Percentiles rank a stretch among this genome's conserved stretches.
Evolutionary conservation across 1,140 invertebrate genomes (phyloP).

Genomic region (Diorhabda sublineata): DNA sequence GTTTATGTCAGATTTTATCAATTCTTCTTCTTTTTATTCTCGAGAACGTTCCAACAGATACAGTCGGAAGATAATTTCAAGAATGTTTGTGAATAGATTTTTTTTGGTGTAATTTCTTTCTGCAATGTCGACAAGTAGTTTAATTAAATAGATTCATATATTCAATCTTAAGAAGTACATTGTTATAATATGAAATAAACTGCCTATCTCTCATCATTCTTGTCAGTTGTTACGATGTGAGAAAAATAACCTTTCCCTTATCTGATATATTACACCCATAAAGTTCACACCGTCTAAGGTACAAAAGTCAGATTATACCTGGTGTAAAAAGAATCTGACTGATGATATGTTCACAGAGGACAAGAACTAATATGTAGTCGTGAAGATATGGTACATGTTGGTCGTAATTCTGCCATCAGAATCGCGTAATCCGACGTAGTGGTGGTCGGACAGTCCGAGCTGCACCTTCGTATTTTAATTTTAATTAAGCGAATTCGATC

Average conservation of each 20-base stretch:
- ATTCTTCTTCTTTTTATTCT: not conserved
- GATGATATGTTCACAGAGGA: conserved; percentile 20
- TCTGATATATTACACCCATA: not conserved
- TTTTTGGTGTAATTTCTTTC: conserved; percentile 6
- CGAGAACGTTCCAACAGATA: conserved; percentile 6
- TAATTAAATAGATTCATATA: conserved; percentile 6
- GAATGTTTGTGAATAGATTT: conserved; percentile 6
- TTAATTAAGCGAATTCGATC: conserved; percentile 38
- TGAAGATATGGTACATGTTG: conserved; percentile 35
- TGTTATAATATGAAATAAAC: too few species aligned
- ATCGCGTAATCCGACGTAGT: conserved; percentile 1
- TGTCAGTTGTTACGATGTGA: too few species aligned
- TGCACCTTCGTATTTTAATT: conserved; percentile 36
- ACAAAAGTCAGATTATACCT: conserved; percentile 1
- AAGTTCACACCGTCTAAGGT: conserved; percentile 8
- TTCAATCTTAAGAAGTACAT: too few species aligned
- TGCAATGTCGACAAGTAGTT: not conserved
- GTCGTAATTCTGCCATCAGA: conserved; percentile 28
- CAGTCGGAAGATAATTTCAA: conserved; percentile 1
- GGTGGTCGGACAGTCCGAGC: not conserved
- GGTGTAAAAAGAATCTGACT: conserved; percentile 14
- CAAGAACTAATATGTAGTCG: conserved; percentile 34
- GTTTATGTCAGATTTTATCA: conserved; percentile 5
- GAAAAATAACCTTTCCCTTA: too few species aligned
- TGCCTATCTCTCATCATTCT: too few species aligned